Evolutionary conservation across 1,140 invertebrate species (phyloP).

Genomic region (Formica selysi): DNA sequence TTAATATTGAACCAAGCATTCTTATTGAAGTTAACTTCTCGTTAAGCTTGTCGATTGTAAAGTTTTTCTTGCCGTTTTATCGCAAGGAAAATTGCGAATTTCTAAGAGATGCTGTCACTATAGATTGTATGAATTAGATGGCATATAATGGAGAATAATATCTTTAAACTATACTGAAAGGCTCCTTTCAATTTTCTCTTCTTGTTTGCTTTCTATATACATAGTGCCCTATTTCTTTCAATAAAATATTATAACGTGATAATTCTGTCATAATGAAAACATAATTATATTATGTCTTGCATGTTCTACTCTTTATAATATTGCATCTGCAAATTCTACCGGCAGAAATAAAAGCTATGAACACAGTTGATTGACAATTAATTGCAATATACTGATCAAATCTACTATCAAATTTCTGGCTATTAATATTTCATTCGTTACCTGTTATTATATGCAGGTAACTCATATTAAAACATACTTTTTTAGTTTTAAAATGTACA

Average conservation of each 20-base stretch:
- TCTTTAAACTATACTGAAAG: not conserved
- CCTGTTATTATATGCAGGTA: not conserved
- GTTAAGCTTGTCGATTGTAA: conserved; percentile 25
- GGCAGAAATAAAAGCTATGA: not conserved
- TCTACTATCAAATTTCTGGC: not conserved
- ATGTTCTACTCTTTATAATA: not conserved
- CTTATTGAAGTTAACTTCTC: conserved; percentile 45
- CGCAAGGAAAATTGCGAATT: conserved; percentile 24
- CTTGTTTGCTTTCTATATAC: not conserved
- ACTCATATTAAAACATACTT: not conserved
- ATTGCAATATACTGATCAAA: conserved; percentile 25
- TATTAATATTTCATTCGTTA: not conserved
- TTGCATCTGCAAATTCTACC: not conserved
- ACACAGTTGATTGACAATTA: not conserved
- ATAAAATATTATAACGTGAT: conserved; percentile 12
- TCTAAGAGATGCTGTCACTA: not conserved
- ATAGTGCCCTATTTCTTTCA: not conserved
- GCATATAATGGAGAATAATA: conserved; percentile 7
- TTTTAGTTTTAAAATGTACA: not conserved
- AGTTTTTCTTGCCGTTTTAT: conserved; percentile 20
- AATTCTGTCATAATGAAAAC: not conserved
- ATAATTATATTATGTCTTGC: conserved; percentile 4
- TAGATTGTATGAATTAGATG: conserved; percentile 9
- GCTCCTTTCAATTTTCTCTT: not conserved
- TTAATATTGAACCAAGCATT: conserved; percentile 36